Percentiles rank a stretch among this genome's conserved stretches.
phyloP scores from a whole-genome alignment of 2,888 invertebrate genomes.

The Meta bourneti region DNA sequence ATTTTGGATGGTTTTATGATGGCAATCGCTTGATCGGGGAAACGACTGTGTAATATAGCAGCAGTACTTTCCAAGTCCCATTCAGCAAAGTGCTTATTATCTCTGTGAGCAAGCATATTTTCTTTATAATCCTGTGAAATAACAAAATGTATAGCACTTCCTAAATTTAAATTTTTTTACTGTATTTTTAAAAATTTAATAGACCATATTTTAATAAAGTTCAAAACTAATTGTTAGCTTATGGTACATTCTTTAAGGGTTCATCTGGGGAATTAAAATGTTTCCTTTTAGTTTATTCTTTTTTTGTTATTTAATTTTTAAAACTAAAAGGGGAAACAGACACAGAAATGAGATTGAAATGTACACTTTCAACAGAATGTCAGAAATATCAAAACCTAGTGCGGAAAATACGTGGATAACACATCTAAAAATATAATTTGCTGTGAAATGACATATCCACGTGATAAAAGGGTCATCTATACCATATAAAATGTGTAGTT shows the following conservation, averaged over 20 bases:
- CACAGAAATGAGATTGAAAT: too few relatives aligned
- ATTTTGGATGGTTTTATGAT: conserved; percentile 84
- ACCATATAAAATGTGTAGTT: too few relatives aligned
- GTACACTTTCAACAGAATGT: too few relatives aligned
- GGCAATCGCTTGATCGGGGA: conserved; percentile 82
- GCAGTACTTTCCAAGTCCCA: conserved; percentile 92
- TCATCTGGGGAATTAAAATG: background rate
- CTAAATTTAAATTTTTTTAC: background rate
- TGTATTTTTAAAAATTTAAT: background rate
- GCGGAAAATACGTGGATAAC: too few relatives aligned
- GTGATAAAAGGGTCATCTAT: too few relatives aligned
- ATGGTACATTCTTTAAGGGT: background rate
- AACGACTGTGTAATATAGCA: conserved; percentile 85
- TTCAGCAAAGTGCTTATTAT: conserved; percentile 87
- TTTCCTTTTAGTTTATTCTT: background rate
- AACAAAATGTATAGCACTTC: conserved; percentile 40
- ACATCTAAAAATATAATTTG: too few relatives aligned
- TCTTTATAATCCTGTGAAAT: conserved; percentile 89
- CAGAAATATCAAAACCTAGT: too few relatives aligned
- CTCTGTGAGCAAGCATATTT: conserved; percentile 88
- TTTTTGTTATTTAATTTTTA: too few relatives aligned
- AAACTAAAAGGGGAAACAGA: too few relatives aligned
- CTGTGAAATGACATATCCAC: too few relatives aligned
- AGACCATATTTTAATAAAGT: too few relatives aligned
- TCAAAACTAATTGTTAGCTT: background rate